These are phyloP conservation scores for Papilio dardanus DNA, from an alignment of 1,140 invertebrate genomes.

Conservation along the genomic window DNA sequence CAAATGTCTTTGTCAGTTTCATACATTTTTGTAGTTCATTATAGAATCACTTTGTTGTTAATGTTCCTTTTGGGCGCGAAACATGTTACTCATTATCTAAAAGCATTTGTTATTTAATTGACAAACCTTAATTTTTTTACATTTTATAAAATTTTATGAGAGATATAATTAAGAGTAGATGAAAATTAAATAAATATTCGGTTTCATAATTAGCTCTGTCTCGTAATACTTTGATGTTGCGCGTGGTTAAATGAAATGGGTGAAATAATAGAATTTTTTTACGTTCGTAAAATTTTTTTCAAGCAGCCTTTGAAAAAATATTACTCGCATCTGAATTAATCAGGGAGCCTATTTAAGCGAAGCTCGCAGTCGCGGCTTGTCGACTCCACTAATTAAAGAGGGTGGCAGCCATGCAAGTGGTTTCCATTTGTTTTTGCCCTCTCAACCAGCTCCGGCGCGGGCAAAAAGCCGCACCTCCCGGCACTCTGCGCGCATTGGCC, in stretches of 20 bases:
- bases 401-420: conserved; percentile 57
- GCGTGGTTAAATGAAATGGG: not conserved
- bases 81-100: no score
- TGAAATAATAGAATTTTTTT: conserved; percentile 30
- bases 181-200: not conserved
- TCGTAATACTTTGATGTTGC: not conserved
- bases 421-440: conserved; percentile 54
- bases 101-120: not conserved
- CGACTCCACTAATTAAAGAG: conserved; percentile 60
- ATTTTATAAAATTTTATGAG: not conserved
- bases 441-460: conserved; percentile 38
- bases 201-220: not conserved
- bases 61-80: no score
- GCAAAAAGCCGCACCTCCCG: conserved; percentile 47
- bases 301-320: conserved; percentile 33
- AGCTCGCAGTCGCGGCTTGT: conserved; percentile 32
- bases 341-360: conserved; percentile 34
- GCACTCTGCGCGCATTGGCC: conserved; percentile 39
- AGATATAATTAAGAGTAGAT: not conserved
- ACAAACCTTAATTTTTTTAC: not conserved
- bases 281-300: conserved; percentile 1
- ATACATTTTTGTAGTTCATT: no score
- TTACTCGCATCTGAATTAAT: conserved; percentile 37
- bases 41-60: no score
- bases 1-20: no score